These are phyloP conservation scores for Lochmaea crataegi DNA, from an alignment of 2,888 invertebrate species.

Conservation along the genomic window DNA sequence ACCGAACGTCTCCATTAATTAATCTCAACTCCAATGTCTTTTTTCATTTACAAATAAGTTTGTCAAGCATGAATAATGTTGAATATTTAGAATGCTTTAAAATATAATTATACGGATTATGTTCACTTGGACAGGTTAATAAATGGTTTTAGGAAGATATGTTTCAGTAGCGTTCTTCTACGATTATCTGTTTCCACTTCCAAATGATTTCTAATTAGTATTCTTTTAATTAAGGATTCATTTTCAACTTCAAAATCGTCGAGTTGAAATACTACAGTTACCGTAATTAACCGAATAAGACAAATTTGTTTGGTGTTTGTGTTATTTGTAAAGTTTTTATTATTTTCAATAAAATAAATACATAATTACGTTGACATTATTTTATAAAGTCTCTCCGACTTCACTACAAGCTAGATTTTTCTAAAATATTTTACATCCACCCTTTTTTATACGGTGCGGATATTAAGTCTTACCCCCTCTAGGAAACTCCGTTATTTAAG, in stretches of 20 bases:
- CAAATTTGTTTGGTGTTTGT: too few species aligned
- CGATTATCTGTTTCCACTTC: constrained; percentile 17
- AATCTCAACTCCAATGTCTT: constrained; percentile 25
- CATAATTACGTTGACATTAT: too few species aligned
- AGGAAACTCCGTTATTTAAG: too few species aligned
- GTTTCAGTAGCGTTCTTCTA: constrained; percentile 26
- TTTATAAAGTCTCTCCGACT: too few species aligned
- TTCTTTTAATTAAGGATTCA: constrained; percentile 11
- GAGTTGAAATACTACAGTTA: not conserved
- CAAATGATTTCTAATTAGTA: constrained; percentile 15
- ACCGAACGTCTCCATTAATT: constrained; percentile 29
- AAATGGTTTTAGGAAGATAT: constrained; percentile 34
- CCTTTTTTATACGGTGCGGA: too few species aligned
- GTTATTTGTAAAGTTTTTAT: too few species aligned
- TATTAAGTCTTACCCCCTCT: too few species aligned
- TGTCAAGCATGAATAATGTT: constrained; percentile 45
- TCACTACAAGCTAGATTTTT: too few species aligned
- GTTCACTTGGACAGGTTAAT: constrained; percentile 29
- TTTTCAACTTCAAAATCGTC: not conserved
- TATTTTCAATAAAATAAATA: too few species aligned
- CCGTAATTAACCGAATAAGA: too few species aligned
- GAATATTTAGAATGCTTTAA: constrained; percentile 42
- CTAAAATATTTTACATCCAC: too few species aligned
- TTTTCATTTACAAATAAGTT: constrained; percentile 49
- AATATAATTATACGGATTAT: constrained; percentile 41